These are phyloP conservation scores for Melanotaenia duboulayi DNA, from an alignment of 2,113 vertebrate genomes.

Conservation along the genomic window DNA sequence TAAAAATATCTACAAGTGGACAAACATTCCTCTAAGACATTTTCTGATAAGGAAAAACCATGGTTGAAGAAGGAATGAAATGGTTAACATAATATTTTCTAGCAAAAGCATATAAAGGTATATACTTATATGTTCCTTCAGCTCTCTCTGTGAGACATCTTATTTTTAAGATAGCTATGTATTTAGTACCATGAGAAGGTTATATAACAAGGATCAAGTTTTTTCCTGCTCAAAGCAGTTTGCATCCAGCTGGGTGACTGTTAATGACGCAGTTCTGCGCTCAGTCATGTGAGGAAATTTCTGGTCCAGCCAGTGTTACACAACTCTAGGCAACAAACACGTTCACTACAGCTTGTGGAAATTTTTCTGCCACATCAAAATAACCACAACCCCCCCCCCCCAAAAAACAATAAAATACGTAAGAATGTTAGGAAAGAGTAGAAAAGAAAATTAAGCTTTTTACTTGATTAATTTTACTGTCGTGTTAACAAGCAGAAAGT, in stretches of 20 bases:
- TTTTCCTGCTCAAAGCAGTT: background rate
- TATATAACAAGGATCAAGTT: too few relatives aligned
- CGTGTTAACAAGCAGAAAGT: too few relatives aligned
- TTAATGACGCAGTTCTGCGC: background rate
- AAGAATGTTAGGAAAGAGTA: background rate
- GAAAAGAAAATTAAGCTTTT: background rate
- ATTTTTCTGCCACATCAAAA: constrained; percentile 18
- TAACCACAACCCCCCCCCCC: background rate
- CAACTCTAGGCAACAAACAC: background rate
- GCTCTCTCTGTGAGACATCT: too few relatives aligned
- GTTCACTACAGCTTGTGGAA: background rate
- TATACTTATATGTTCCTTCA: too few relatives aligned
- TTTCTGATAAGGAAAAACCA: too few relatives aligned
- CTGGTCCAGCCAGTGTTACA: constrained; percentile 17
- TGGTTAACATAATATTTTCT: too few relatives aligned
- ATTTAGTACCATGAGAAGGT: too few relatives aligned
- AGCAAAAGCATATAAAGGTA: too few relatives aligned
- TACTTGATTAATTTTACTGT: background rate
- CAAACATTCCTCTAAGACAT: too few relatives aligned
- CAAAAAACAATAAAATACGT: background rate
- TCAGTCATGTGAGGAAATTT: constrained; percentile 33
- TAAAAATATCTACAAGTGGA: background rate
- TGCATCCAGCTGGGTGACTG: too few relatives aligned
- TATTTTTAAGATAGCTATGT: too few relatives aligned
- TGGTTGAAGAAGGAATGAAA: too few relatives aligned